Evolutionary conservation across 2,113 vertebrate genomes (phyloP), one percentile per base, ranked within the genome.

Genomic region (Nesospiza acunhae): DNA sequence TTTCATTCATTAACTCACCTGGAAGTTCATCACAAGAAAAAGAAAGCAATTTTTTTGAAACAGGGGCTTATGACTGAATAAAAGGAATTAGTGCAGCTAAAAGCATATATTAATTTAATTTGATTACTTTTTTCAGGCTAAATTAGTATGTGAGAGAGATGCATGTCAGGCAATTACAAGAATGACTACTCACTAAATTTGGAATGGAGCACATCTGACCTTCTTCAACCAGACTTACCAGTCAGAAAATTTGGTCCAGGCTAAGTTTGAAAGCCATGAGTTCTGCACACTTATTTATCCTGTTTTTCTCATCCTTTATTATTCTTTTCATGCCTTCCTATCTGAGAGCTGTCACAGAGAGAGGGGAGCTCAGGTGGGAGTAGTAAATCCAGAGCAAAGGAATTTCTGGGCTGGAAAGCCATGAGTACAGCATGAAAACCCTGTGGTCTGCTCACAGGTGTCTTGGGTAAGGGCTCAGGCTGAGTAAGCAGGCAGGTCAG

Each of bases 361-460:
- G 19, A 55, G 24, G 2, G 30, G 6, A 8, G 13, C 16, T 46
- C 39, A 67, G 44, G 24, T 55, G 60, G 28, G 15, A 7, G 22
- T 16, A 27, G n/a, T 30, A 75, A 78, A 67, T 13, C 9, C 64
- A 20, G 58, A 84, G 31, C 2, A 3, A 66, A 70, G 66, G 27
- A 47, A 20, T 49, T 94, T 92, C n/a, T 83, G 59, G 21, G 15
- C 47, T 72, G 46, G 31, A 72, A 72, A 85, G 52, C 56, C 31
- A 2, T 0, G 14, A 72, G 31, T 15, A 26, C 11, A 47, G 41
- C 7, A 6, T 23, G 52, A 66, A 74, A 68, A 64, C 33, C 23
- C 23, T 13, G 0, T 11, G 70, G 18, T 85, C 56, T 55, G 16
- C 53, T 79, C 1, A 0, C 13, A 17, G 9, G 9, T 56, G 30